Base-by-base conservation (phyloP, 2,797 vertebrate species). In the Percopsis omiscomaycus region DNA sequence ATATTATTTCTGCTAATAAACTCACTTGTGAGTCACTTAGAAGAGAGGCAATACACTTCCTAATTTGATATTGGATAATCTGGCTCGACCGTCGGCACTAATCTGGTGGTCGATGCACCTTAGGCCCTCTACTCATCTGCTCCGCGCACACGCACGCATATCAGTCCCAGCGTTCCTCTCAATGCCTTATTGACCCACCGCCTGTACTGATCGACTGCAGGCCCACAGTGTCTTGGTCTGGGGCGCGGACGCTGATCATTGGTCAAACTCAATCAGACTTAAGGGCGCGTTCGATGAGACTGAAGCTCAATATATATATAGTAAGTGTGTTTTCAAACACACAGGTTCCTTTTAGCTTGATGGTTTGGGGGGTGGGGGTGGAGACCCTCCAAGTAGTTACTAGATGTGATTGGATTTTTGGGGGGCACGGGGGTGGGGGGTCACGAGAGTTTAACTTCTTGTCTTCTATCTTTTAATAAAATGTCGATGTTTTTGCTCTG, bases 201-300 rank as follows among this genome's bases (percentile, higher is more conserved):
- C 4, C 29, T 2, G 5, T 27, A 15, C 37, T 54, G 47, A 44
- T 50, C n/a, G 44, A 16, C 59, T 55, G 28, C 44, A 28, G 29
- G 5, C 54, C 37, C 22, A 49, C 11, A 9, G 3, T n/a, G 30
- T 49, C 6, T 61, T 10, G 30, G 55, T 42, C 13, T 27, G 27
- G 60, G 56, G 37, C 32, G 3, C 64, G 32, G 55, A 60, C 62
- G 60, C 58, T 60, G 63, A 79, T 73, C 32, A 37, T 37, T 37
- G 32, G 32, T 37, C 32, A 11, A 61, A 64, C 55, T 75, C 30
- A 51, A 62, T 69, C 15, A 53, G 42, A 55, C 49, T 70, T 27
- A 47, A 71, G 44, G 15, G 37, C 8, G 8, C 45, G 8, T 53
- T 2, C 2, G 45, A 55, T 48, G 22, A 48, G 10, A 48, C 46